Evolutionary conservation across 2,797 vertebrate species (phyloP), one percentile per base, ranked within the genome.

Genomic region (Antennarius maculatus): DNA sequence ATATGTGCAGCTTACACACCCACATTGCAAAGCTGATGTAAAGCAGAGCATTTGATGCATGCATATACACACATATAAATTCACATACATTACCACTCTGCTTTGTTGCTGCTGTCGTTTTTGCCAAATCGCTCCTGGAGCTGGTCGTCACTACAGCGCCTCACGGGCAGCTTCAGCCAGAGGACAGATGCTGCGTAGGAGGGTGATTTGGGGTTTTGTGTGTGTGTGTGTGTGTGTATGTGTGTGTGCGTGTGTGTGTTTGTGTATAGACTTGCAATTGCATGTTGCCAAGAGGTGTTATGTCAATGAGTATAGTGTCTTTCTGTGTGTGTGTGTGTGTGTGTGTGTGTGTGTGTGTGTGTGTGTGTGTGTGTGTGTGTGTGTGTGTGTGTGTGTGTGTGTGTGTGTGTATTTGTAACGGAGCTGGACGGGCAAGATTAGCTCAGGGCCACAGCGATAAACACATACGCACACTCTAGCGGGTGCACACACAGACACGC

Each of bases 171-270:
- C 74, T 83, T 67, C 34, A 81, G 77, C 79, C 78, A 85, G 77
- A 75, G 74, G 80, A 85, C 82, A 88, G 86, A 88, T 90, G 85
- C 72, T 81, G 77, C 31, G 77, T 79, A 74, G 77, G 79, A 69
- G 84, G 79, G 31, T 70, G 66, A 47, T 42, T 83, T 5, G 61
- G 11, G 37, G 10, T 39, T 34, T 1, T 34, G 31, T 66, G 17
- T 64, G 41, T 64, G 37, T 70, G 39, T 45, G 46, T 51, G 45
- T 43, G 43, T 50, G 43, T 61, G 47, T 66, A 50, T 66, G 52
- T 70, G 41, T 43, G 45, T 29, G 49, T 54, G 53, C 17, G 41
- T 11, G 43, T 61, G 47, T 66, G 53, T 66, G 52, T 70, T 34
- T 39, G 45, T 29, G 49, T 54, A 49, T 23, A 43, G 41, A 39